Evolutionary conservation across 2,888 invertebrate genomes (phyloP), one percentile per base, ranked within the genome.

Genomic region (Heteromyza rotundicornis): DNA sequence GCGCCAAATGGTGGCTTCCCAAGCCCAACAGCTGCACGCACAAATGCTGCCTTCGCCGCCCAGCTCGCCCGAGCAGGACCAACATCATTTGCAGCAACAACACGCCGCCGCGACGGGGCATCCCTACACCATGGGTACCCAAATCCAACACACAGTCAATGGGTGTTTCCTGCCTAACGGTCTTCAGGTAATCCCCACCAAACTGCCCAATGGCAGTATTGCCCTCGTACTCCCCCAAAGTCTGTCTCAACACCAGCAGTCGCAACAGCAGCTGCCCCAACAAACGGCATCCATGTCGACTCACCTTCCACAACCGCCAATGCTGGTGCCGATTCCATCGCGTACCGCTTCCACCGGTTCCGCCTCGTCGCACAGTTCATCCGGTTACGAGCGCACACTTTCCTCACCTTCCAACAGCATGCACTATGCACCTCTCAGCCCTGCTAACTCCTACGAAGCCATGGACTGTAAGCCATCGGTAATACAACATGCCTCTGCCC

Each of bases 201-300:
- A 93, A 68, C 80, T 94, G 17, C 88, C 92, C 22, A 94, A 93
- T 76, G 94, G 94, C 0, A 92, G 92, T 80, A 90, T 94, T 67
- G 93, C 94, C 0, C 84, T 94, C 17, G 90, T 94, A 1, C 79
- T 94, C 60, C 93, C 93, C 0, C 88, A 90, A 3, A 87, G 88
- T 20, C 84, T 88, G 20, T 86, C 86, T 36, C 53, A 82, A 57
- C 92, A 1, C 87, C 92, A 24, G 90, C 75, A 73, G 87, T 90
- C 55, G 83, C 90, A 67, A 89, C 90, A 50, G 86, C 87, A 0
- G 87, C 89, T 19, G 88, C 86, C 89, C 0, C 68, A 70, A 5
- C 87, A 89, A 0, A 85, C 86, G 40, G 32, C 57, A 2, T 66
- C 68, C 5, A 70, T 50, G 5, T 66, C 64, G 1, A 65, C 66